A percentile compares a stretch with the other conserved stretches of the same genome.
phyloP scores from a whole-genome alignment of 2,888 invertebrate genomes.

The Marronus borbonicus region DNA sequence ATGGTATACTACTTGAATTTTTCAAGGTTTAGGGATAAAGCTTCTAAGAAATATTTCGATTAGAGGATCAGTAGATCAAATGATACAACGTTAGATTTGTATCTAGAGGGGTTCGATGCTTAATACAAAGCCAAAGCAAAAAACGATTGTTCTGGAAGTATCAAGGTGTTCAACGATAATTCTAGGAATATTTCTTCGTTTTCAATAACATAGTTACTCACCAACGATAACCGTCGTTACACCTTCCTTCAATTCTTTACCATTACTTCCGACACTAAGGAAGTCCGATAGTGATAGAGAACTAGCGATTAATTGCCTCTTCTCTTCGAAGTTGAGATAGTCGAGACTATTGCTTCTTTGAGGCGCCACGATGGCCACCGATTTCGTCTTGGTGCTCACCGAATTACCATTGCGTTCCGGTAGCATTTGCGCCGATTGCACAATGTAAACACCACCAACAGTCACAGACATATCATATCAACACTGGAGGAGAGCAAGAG shows the following conservation, averaged over 20 bases:
- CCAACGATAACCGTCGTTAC: conserved; percentile 67
- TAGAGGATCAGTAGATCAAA: too few species aligned
- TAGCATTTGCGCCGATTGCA: conserved; percentile 60
- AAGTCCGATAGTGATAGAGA: conserved; percentile 91
- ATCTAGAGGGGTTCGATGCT: too few species aligned
- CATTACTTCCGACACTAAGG: conserved; percentile 56
- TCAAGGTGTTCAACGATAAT: too few species aligned
- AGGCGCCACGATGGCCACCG: conserved; percentile 79
- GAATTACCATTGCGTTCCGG: conserved; percentile 61
- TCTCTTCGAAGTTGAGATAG: conserved; percentile 93
- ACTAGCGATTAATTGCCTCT: conserved; percentile 90
- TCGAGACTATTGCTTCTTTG: conserved; percentile 89
- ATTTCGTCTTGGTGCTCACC: conserved; percentile 69
- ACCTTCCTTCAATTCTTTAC: conserved; percentile 64
- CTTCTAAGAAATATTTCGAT: too few species aligned
- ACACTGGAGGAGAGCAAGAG: not conserved
- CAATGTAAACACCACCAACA: conserved; percentile 63
- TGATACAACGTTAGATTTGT: too few species aligned
- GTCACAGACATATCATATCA: conserved; percentile 63
- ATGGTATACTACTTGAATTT: too few species aligned
- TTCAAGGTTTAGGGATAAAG: too few species aligned
- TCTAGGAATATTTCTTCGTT: not conserved
- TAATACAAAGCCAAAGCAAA: too few species aligned
- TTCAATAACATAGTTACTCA: conserved; percentile 58
- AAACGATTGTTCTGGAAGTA: too few species aligned